Percentiles rank a stretch among this genome's conserved stretches.
Conservation (phyloP, 2,888 invertebrate genomes). For the Pammene fasciana region DNA sequence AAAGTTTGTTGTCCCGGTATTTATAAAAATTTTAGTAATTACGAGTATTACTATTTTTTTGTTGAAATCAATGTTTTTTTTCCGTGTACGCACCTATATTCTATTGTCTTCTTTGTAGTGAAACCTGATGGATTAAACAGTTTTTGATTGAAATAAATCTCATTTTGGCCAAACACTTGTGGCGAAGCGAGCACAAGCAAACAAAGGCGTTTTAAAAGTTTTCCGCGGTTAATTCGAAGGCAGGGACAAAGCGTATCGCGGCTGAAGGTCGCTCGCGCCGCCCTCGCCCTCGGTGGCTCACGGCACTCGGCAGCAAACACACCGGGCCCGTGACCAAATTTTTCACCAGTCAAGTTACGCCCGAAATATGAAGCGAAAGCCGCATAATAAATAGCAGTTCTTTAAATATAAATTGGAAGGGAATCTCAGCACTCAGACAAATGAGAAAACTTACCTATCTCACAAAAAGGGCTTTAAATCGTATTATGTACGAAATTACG, state of each 20-base stretch:
- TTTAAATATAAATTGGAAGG: constrained; percentile 48
- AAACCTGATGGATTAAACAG: background rate
- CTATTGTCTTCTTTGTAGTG: too few relatives aligned
- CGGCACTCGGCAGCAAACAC: constrained; percentile 41
- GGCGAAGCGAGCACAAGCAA: constrained; percentile 42
- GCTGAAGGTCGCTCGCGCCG: constrained; percentile 43
- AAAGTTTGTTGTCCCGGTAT: too few relatives aligned
- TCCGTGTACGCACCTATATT: too few relatives aligned
- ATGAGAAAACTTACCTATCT: constrained; percentile 47
- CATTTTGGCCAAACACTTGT: constrained; percentile 23
- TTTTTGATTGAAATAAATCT: background rate
- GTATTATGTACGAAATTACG: constrained; percentile 47
- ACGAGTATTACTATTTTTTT: too few relatives aligned
- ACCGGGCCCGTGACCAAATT: constrained; percentile 46
- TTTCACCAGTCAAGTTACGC: constrained; percentile 45
- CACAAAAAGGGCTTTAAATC: constrained; percentile 44
- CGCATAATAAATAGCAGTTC: constrained; percentile 46
- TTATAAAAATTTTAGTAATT: too few relatives aligned
- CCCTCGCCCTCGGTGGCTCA: constrained; percentile 26
- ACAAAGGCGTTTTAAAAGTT: constrained; percentile 55
- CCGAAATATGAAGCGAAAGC: constrained; percentile 47
- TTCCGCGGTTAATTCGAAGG: constrained; percentile 56
- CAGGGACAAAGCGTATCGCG: constrained; percentile 47
- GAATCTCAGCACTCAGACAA: constrained; percentile 47
- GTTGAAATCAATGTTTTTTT: too few relatives aligned